Evolutionary conservation across 1,140 invertebrate species (phyloP), one percentile per base, ranked within the genome.

Genomic region (Aporrectodea caliginosa): DNA sequence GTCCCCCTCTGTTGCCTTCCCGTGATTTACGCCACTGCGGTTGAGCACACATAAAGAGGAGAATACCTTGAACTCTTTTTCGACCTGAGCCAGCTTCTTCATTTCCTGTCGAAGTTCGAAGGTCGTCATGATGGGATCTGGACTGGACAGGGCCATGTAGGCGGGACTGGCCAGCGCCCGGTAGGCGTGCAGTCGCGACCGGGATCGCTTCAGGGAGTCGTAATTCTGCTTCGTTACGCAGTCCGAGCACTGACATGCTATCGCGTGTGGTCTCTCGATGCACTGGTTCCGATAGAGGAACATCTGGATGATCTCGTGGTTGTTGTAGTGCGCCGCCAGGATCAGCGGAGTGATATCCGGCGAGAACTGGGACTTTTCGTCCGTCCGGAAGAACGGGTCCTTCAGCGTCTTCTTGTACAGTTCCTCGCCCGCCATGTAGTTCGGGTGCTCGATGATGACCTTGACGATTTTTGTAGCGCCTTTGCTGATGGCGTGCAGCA

Each of bases 261-360:
- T 79, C 2, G 77, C 77, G 29, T 81, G 80, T 0, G 80, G 80
- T 35, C 69, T 58, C 35, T 79, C 78, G 31, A 81, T 81, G 33
- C 75, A 78, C 16, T 83, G 78, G 31, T 94, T 94, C 70, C 95
- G 91, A 90, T 98, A 96, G 81, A 98, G 89, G 16, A 98, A 91
- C 82, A 98, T 95, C 91, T 99, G 98, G 85, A 98, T 98, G 83
- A 98, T 98, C 90, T 99, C 97, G 88, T 98, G 98, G 90, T 98
- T 98, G 90, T 98, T 96, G 80, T 95, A 91, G 88, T 98, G 97
- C 29, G 96, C 96, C 1, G 97, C 95, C 83, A 98, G 90, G 82
- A 98, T 97, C 77, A 99, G 90, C 1, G 96, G 97, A 0, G 96
- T 98, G 83, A 98, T 97, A 88, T 99, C 97, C 0, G 95, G 93